Evolutionary conservation across 2,113 vertebrate species (phyloP), one percentile per base, ranked within the genome.

Genomic region (Pygoscelis adeliae): DNA sequence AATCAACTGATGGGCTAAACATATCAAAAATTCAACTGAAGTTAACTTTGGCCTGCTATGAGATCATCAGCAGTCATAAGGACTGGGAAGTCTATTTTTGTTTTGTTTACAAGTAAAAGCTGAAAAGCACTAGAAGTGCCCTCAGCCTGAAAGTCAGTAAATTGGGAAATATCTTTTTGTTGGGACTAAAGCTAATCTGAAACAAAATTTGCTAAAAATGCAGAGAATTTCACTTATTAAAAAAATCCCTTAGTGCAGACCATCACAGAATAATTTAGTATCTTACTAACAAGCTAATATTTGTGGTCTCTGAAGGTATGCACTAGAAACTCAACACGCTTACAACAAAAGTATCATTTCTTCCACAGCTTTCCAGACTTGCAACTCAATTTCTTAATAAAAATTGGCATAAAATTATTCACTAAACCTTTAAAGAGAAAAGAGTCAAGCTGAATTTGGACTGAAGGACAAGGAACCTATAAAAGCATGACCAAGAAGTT

Each of bases 61-160:
- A 94, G 80, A 92, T 82, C 73, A 96, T 8, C 1, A 3, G 10
- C 77, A 82, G 26, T 36, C 81, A 27, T 49, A 83, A 63, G 10
- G 52, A 87, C n/a, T 49, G 14, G 55, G 47, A 96, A 76, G 44
- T 87, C 84, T 93, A 55, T 82, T 94, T 93, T 66, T 93, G 47
- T 84, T 94, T 84, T 94, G 78, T 94, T 96, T 94, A 89, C 65
- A 91, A 89, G 67, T 25, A 88, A 93, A 95, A 94, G 50, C 22
- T 74, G 29, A 81, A 84, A 95, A 87, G 56, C 34, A 82, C n/a
- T 44, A 9, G 18, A 81, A 87, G 55, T 30, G 42, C 55, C 17
- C 29, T 86, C 55, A 70, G 69, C 11, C 50, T 71, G 20, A 46
- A 87, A 93, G 83, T 42, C 59, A 71, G 47, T 40, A 71, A 94